Evolutionary conservation across 1,140 invertebrate genomes (phyloP).

Genomic region (Sipha flava): DNA sequence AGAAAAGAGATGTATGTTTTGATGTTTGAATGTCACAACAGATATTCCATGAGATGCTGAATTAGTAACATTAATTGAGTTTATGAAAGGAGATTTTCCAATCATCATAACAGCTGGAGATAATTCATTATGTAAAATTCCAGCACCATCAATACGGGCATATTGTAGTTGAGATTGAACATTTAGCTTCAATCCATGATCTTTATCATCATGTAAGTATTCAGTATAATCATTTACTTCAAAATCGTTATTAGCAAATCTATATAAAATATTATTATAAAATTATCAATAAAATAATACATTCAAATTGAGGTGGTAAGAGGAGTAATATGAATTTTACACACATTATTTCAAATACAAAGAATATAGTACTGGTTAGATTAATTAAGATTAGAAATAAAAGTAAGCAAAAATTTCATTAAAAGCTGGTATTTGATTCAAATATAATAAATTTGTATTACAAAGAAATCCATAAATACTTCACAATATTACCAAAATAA

Average conservation of each 20-base stretch:
- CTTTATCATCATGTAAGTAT: slow-evolving; percentile 68
- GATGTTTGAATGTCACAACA: slow-evolving; percentile 79
- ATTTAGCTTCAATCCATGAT: slow-evolving; percentile 57
- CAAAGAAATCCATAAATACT: too few relatives aligned
- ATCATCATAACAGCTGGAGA: slow-evolving; percentile 84
- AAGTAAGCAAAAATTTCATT: too few relatives aligned
- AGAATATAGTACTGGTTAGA: too few relatives aligned
- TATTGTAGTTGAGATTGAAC: slow-evolving; percentile 70
- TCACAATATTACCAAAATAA: too few relatives aligned
- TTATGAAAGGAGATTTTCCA: slow-evolving; percentile 71
- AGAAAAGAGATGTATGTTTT: slow-evolving; percentile 48
- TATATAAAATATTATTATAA: slow-evolving; percentile 16
- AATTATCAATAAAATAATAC: too few relatives aligned
- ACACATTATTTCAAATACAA: too few relatives aligned
- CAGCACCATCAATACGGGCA: slow-evolving; percentile 87
- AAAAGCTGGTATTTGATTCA: too few relatives aligned
- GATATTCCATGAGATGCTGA: slow-evolving; percentile 81
- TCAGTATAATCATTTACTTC: slow-evolving; percentile 77
- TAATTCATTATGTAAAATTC: slow-evolving; percentile 91
- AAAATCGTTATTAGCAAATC: slow-evolving; percentile 82
- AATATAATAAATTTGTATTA: too few relatives aligned
- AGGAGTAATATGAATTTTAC: too few relatives aligned
- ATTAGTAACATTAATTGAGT: slow-evolving; percentile 70
- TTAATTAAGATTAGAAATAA: too few relatives aligned
- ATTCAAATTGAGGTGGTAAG: too few relatives aligned